Conservation (phyloP, 2,797 vertebrate species). For the Tadarida brasiliensis region DNA sequence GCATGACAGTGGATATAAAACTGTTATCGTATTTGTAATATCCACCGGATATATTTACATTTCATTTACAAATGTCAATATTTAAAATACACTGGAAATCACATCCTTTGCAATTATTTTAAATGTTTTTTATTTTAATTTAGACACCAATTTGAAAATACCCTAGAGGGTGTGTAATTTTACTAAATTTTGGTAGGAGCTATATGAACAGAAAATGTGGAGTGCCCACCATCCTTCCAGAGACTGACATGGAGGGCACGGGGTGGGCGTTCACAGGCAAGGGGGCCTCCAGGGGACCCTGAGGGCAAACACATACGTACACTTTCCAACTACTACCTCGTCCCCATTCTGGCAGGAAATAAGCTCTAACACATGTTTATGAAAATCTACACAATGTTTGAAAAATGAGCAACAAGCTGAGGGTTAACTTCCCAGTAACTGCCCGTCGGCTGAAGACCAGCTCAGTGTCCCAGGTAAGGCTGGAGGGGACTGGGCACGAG, state of each 20-base stretch:
- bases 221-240: neutral
- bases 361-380: neutral
- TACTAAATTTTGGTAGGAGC: neutral
- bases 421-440: neutral
- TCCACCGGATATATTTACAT: neutral
- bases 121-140: neutral
- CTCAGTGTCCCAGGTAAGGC: neutral
- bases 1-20: neutral
- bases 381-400: neutral
- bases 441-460: neutral
- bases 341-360: neutral
- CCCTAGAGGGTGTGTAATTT: neutral
- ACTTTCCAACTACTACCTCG: neutral
- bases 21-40: neutral
- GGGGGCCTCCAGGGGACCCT: neutral
- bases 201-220: neutral
- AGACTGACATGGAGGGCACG: neutral
- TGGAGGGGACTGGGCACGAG: too few relatives aligned
- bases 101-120: neutral
- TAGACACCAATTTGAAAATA: slow-evolving; percentile 30
- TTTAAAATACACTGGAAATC: neutral
- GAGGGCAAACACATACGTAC: too few relatives aligned
- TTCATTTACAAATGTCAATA: slow-evolving; percentile 19
- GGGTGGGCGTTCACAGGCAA: neutral
- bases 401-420: neutral